These are phyloP conservation scores for Hoplostethus atlanticus DNA, from an alignment of 2,797 vertebrate genomes.

Conservation along the genomic window DNA sequence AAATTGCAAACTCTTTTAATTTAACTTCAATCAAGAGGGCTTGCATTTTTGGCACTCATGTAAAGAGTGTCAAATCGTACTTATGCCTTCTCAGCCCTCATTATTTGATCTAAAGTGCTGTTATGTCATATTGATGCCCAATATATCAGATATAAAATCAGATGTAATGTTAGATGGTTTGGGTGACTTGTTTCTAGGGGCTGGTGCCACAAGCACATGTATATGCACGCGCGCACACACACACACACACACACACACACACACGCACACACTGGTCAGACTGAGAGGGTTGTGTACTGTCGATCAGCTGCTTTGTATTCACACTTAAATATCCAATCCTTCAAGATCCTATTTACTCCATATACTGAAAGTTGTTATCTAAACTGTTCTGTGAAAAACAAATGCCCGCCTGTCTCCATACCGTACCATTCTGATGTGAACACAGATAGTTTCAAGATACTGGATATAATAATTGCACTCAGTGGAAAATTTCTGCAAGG, in stretches of 20 bases:
- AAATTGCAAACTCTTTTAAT: constrained; percentile 26
- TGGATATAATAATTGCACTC: too few species aligned
- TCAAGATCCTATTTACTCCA: background rate
- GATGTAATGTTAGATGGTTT: background rate
- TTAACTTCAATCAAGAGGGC: constrained; percentile 28
- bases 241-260: background rate
- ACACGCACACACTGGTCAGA: background rate
- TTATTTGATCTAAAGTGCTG: constrained; percentile 27
- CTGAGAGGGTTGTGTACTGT: background rate
- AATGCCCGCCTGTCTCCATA: background rate
- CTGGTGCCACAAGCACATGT: background rate
- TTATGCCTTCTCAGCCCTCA: constrained; percentile 28
- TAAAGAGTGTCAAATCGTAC: too few species aligned
- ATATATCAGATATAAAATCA: constrained; percentile 10
- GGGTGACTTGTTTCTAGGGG: background rate
- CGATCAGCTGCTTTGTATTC: background rate
- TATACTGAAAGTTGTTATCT: too few species aligned
- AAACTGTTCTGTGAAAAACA: background rate
- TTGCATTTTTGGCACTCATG: constrained; percentile 19
- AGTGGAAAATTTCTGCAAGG: background rate
- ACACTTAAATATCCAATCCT: background rate
- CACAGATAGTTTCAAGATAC: too few species aligned
- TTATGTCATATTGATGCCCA: constrained; percentile 20
- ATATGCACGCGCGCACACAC: background rate
- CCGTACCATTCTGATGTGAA: background rate